Conservation (phyloP, 2,888 invertebrate genomes). For the Tinea semifulvella region DNA sequence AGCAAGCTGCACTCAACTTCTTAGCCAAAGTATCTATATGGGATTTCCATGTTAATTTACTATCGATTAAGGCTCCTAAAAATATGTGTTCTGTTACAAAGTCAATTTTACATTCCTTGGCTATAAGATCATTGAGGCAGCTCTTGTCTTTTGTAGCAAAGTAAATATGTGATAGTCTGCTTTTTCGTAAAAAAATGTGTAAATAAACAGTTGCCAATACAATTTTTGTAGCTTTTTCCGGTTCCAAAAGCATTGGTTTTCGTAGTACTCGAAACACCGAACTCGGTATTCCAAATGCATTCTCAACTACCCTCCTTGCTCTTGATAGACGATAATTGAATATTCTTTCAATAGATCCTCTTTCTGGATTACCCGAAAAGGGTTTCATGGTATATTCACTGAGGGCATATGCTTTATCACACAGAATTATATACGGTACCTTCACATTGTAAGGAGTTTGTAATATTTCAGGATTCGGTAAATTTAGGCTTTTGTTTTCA, state of each 20-base stretch:
- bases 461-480: constrained; percentile 17
- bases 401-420: constrained; percentile 21
- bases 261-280: constrained; percentile 2
- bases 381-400: constrained; percentile 18
- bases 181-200: constrained; percentile 16
- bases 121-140: no score
- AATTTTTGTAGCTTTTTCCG: not conserved
- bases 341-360: constrained; percentile 13
- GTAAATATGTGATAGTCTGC: no score
- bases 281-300: constrained; percentile 20
- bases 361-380: constrained; percentile 17
- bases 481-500: constrained; percentile 14
- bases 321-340: constrained; percentile 19
- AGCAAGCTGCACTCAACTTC: no score
- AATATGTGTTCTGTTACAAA: no score
- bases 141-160: no score
- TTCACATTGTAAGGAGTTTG: constrained; percentile 8
- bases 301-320: constrained; percentile 20
- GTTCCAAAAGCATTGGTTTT: not conserved
- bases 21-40: no score
- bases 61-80: no score
- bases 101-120: no score
- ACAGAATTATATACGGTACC: constrained; percentile 21
- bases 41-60: no score
- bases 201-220: not conserved